A percentile compares a stretch with the other conserved stretches of the same genome.
Conservation (phyloP, 2,113 vertebrate species). For the Cochlearius cochlearius region DNA sequence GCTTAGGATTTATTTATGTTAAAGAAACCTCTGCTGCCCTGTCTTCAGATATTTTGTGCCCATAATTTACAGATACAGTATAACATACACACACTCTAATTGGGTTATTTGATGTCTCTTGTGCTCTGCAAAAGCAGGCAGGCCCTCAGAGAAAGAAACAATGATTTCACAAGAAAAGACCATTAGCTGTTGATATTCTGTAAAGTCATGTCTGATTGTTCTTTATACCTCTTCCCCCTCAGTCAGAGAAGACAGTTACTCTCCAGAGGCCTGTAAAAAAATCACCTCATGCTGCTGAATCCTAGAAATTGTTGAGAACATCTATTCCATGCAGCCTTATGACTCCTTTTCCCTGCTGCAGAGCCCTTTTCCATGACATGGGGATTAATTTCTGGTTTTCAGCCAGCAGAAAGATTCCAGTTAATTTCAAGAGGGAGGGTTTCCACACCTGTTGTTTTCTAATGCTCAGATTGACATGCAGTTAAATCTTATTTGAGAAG, state of each 20-base stretch:
- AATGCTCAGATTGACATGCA: neutral
- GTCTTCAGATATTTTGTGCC: neutral
- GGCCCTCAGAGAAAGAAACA: neutral
- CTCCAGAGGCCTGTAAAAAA: neutral
- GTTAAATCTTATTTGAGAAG: neutral
- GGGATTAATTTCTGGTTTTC: neutral
- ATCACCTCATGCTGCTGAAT: neutral
- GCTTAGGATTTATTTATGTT: neutral
- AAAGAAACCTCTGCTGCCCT: neutral
- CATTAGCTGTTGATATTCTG: neutral
- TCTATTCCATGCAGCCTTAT: neutral
- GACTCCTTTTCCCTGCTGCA: neutral
- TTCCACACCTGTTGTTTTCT: neutral
- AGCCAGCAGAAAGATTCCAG: neutral
- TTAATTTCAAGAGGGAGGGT: neutral
- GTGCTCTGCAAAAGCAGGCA: neutral
- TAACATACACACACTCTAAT: neutral
- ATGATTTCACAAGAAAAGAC: neutral
- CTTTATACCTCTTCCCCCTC: neutral
- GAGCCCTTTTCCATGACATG: neutral
- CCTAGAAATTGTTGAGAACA: neutral
- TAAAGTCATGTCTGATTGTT: neutral
- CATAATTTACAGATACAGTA: neutral
- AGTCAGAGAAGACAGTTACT: neutral
- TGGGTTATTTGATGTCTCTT: neutral